These are phyloP conservation scores for Serranus cabrilla DNA, from an alignment of 2,797 vertebrate species.

Conservation along the genomic window DNA sequence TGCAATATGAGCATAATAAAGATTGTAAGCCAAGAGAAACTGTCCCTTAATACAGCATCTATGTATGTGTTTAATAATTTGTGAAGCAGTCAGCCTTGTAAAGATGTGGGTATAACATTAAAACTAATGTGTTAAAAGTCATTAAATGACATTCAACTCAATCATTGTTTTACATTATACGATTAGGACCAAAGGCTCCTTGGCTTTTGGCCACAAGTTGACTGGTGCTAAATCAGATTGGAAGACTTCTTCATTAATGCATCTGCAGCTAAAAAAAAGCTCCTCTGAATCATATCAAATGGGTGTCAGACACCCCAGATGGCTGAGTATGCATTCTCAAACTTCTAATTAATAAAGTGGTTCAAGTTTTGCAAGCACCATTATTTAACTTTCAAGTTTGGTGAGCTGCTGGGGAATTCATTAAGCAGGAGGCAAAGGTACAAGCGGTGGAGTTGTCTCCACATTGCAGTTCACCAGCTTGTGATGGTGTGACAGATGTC, in stretches of 20 bases:
- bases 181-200: slow-evolving; percentile 66
- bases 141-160: slow-evolving; percentile 72
- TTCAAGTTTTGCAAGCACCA: not conserved
- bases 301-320: slow-evolving; percentile 33
- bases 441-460: slow-evolving; percentile 27
- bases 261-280: slow-evolving; percentile 34
- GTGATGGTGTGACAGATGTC: slow-evolving; percentile 65
- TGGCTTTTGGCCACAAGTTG: slow-evolving; percentile 64
- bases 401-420: slow-evolving; percentile 31
- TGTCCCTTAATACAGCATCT: not conserved
- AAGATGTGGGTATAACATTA: slow-evolving; percentile 44
- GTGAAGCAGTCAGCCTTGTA: slow-evolving; percentile 8
- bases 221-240: slow-evolving; percentile 67
- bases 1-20: not conserved
- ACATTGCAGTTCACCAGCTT: slow-evolving; percentile 37
- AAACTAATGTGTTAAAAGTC: slow-evolving; percentile 64
- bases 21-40: not conserved
- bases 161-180: slow-evolving; percentile 71
- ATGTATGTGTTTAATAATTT: slow-evolving; percentile 1
- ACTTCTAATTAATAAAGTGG: slow-evolving; percentile 27
- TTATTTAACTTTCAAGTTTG: slow-evolving; percentile 39
- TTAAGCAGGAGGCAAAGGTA: slow-evolving; percentile 40
- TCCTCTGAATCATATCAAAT: slow-evolving; percentile 42
- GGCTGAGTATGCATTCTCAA: slow-evolving; percentile 16
- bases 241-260: slow-evolving; percentile 64